phyloP scores from a whole-genome alignment of 2,888 invertebrate species.

The Zhengitettix transpicula region DNA sequence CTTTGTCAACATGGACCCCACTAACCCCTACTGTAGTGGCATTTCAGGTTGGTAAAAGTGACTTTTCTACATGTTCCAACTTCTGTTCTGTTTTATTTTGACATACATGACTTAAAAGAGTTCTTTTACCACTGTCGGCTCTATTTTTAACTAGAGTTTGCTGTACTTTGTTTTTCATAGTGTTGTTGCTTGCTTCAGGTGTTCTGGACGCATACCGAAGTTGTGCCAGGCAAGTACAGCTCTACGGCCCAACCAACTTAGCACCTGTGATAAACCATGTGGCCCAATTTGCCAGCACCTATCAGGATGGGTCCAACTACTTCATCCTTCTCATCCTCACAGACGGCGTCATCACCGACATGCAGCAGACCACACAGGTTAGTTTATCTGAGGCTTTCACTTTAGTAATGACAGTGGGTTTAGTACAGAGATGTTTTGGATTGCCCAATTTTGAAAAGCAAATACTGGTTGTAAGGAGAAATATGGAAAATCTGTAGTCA shows the following conservation, averaged over 20 bases:
- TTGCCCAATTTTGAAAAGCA: too few species aligned
- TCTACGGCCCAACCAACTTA: slow-evolving; percentile 42
- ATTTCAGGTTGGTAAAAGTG: slow-evolving; percentile 19
- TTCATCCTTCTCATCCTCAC: slow-evolving; percentile 41
- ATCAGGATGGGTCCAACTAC: slow-evolving; percentile 32
- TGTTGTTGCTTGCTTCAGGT: slow-evolving; percentile 19
- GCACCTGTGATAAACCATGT: slow-evolving; percentile 36
- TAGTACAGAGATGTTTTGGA: too few species aligned
- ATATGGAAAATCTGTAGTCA: too few species aligned
- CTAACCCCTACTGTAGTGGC: slow-evolving; percentile 30
- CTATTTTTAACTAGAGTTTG: too few species aligned
- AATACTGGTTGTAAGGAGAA: too few species aligned
- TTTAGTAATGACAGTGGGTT: too few species aligned
- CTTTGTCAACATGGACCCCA: slow-evolving; percentile 30
- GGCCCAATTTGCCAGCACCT: slow-evolving; percentile 27
- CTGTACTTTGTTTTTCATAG: neutral
- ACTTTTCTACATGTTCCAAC: neutral
- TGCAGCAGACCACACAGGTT: slow-evolving; percentile 31
- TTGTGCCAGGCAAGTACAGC: slow-evolving; percentile 30
- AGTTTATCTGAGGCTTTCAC: too few species aligned
- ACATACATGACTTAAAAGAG: too few species aligned
- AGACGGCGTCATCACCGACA: slow-evolving; percentile 42
- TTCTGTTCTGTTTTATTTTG: too few species aligned
- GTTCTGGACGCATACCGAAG: slow-evolving; percentile 32
- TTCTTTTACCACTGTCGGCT: too few species aligned